Base-by-base conservation (phyloP, 2,888 invertebrate genomes). In the Latrodectus hesperus region DNA sequence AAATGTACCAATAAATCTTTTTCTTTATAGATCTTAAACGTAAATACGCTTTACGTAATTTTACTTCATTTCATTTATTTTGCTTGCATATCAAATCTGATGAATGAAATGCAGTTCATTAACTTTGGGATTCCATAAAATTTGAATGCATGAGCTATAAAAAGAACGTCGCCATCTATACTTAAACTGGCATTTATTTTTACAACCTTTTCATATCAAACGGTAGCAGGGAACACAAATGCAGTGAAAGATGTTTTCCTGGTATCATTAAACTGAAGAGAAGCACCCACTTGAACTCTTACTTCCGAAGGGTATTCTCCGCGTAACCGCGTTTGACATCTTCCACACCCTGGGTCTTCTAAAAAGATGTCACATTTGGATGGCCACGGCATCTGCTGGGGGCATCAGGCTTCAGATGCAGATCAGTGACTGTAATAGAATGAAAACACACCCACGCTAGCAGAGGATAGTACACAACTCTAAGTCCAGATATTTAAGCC, bases 361-460 rank as follows among this genome's bases (percentile, higher is more conserved):
- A 12, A 60, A 38, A 60, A 67, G 53, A 53, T 73, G 81, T 86
- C 77, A 86, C 86, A 86, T 77, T 60, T 72, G 53, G 76, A 26
- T 77, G 76, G 38, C 71, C 85, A 74, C 75, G 75, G 11, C 22
- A 52, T 51, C 26, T 51, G 12, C 22, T n/a, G 55, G 49, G 22
- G 78, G 38, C 49, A 60, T 67, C 74, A 80, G 85, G 75, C 85
- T 70, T 68, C 51, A 81, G 86, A 65, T 68, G 60, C 86, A 86
- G 81, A 86, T 72, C 86, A 81, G 65, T 86, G 86, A 72, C n/a
- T 86, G 49, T 17, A 16, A 55, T 64, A 72, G 65, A 72, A 81
- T 75, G 65, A 68, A 26, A 26, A 75, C 12, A 70, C 86, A 76
- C 65, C 86, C 81, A 72, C 71, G 60, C 60, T 22, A 38, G 55